Conservation (phyloP, 2,888 invertebrate genomes). For the Eutolmus rufibarbis region DNA sequence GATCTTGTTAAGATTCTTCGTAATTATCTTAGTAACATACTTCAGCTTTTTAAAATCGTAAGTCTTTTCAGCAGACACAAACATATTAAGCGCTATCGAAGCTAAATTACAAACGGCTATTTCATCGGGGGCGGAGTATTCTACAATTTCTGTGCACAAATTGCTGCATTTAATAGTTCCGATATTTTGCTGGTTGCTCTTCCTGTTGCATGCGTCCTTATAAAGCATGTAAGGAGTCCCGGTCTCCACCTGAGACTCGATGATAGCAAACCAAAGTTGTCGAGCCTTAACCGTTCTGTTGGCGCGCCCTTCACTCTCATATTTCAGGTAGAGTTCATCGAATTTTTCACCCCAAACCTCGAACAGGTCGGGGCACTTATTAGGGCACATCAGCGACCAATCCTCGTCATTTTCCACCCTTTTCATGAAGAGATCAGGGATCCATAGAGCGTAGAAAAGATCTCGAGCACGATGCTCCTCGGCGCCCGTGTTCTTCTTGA, state of each 20-base stretch:
- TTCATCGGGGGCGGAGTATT: conserved; percentile 92
- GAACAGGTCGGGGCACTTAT: conserved; percentile 86
- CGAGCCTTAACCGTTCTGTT: conserved; percentile 80
- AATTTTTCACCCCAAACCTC: conserved; percentile 97
- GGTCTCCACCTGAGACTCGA: conserved; percentile 95
- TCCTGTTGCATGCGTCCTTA: conserved; percentile 95
- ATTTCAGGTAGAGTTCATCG: conserved; percentile 83
- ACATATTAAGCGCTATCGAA: conserved; percentile 95
- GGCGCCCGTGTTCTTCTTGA: conserved; percentile 94
- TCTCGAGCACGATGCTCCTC: conserved; percentile 95
- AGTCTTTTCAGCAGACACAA: conserved; percentile 76
- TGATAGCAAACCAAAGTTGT: conserved; percentile 90
- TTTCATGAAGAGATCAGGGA: conserved; percentile 98
- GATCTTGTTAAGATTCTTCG: conserved; percentile 93
- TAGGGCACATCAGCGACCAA: conserved; percentile 98
- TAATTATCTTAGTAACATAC: conserved; percentile 85
- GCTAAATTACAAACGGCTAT: conserved; percentile 98
- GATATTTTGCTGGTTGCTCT: conserved; percentile 97
- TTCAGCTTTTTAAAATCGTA: conserved; percentile 90
- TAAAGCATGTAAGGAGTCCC: conserved; percentile 98
- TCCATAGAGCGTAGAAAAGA: conserved; percentile 96
- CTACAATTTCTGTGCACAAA: conserved; percentile 96
- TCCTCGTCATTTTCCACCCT: conserved; percentile 82
- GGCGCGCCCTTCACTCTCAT: conserved; percentile 81
- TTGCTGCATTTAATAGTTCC: conserved; percentile 99